Conservation (phyloP, 2,888 invertebrate species). For the Chrysotoxum bicinctum region DNA sequence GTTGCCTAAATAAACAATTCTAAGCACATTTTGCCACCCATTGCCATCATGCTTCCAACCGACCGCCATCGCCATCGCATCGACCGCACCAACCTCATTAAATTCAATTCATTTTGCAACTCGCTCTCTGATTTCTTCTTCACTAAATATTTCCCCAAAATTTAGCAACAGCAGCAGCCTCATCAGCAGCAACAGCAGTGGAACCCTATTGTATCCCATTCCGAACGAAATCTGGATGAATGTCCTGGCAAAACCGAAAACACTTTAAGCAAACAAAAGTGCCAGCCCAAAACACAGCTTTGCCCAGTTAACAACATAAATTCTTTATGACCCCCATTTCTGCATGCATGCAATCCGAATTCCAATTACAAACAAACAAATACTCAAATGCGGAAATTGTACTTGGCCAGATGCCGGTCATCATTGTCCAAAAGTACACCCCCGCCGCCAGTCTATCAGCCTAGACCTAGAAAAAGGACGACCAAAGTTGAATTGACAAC, state of each 20-base stretch:
- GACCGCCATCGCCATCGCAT: not conserved
- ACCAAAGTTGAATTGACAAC: slow-evolving; percentile 57
- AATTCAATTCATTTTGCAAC: slow-evolving; percentile 60
- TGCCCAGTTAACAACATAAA: slow-evolving; percentile 62
- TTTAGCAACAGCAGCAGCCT: slow-evolving; percentile 8
- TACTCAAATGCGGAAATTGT: slow-evolving; percentile 64
- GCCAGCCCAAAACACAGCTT: slow-evolving; percentile 8
- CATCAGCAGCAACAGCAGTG: not conserved
- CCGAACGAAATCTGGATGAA: slow-evolving; percentile 12
- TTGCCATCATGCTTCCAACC: not conserved
- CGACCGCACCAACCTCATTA: slow-evolving; percentile 53
- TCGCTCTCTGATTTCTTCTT: slow-evolving; percentile 39
- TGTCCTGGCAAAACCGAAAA: slow-evolving; percentile 23
- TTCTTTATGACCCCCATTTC: slow-evolving; percentile 65
- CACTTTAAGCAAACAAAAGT: slow-evolving; percentile 53
- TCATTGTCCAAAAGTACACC: slow-evolving; percentile 38
- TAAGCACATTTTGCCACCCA: slow-evolving; percentile 29
- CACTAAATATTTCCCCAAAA: slow-evolving; percentile 50
- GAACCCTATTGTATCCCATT: not conserved
- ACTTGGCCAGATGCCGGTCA: slow-evolving; percentile 64
- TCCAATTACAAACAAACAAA: slow-evolving; percentile 72
- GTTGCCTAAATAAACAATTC: slow-evolving; percentile 42
- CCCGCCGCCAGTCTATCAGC: not conserved
- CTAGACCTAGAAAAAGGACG: slow-evolving; percentile 40
- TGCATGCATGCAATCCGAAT: slow-evolving; percentile 58